phyloP scores from a whole-genome alignment of 2,797 vertebrate genomes.

The Arctocebus calabarensis region DNA sequence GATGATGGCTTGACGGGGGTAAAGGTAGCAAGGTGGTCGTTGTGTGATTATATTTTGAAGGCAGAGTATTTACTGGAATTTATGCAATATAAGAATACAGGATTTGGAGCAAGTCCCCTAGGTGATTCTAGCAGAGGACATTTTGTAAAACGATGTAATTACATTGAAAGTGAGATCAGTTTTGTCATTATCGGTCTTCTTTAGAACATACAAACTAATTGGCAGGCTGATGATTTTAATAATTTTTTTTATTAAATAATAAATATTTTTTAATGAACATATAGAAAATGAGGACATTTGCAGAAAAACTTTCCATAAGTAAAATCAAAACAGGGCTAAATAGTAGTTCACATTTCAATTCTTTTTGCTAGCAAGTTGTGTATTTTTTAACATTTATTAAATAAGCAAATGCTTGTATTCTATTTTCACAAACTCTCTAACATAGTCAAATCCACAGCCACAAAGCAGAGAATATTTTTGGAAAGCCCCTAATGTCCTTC shows the following conservation, averaged over 20 bases:
- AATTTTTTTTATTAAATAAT: not conserved
- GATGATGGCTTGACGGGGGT: not conserved
- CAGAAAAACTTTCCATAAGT: not conserved
- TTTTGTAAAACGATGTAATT: not conserved
- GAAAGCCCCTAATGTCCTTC: not conserved
- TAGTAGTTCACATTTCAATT: not conserved
- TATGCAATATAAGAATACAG: not conserved
- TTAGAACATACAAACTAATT: not conserved
- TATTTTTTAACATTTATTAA: not conserved
- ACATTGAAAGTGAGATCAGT: not conserved
- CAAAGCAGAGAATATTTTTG: not conserved
- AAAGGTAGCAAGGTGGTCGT: not conserved
- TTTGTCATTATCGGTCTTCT: not conserved
- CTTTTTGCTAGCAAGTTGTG: not conserved
- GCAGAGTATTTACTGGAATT: not conserved
- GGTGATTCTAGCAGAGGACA: not conserved
- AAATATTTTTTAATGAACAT: constrained; percentile 28
- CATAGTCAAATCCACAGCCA: not conserved
- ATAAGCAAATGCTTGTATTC: constrained; percentile 25
- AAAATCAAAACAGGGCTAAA: constrained; percentile 12
- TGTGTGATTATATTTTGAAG: not conserved
- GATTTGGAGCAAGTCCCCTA: not conserved
- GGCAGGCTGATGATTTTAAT: not conserved
- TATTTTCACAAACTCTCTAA: not conserved
- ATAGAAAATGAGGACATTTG: constrained; percentile 19